phyloP scores from a whole-genome alignment of 2,888 invertebrate genomes.

The Lochmaea capreae region DNA sequence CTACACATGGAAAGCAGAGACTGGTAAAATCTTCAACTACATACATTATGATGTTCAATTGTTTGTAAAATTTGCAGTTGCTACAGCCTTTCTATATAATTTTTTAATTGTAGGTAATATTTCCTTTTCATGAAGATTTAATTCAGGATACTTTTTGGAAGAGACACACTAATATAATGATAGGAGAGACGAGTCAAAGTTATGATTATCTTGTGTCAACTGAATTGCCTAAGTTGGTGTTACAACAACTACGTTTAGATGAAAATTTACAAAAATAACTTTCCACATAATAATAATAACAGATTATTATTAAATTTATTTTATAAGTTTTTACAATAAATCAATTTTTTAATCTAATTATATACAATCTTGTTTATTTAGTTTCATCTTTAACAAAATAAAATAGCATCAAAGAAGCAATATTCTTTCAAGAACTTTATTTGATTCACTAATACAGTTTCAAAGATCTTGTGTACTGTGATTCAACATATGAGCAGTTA shows the following conservation, averaged over 20 bases:
- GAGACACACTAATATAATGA: constrained; percentile 74
- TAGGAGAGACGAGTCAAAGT: constrained; percentile 51
- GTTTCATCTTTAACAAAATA: no score
- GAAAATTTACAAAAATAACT: background rate
- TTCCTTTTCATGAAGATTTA: constrained; percentile 83
- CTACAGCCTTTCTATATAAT: background rate
- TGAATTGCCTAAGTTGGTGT: constrained; percentile 56
- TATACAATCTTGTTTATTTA: no score
- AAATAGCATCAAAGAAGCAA: no score
- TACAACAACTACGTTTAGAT: constrained; percentile 51
- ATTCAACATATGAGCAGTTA: constrained; percentile 1
- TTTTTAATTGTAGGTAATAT: constrained; percentile 64
- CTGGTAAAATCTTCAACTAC: constrained; percentile 48
- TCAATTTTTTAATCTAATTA: no score
- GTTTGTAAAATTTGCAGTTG: background rate
- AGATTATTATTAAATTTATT: background rate
- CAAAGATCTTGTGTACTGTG: background rate
- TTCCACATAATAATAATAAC: background rate
- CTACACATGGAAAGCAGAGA: constrained; percentile 65
- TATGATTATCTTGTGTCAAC: constrained; percentile 53
- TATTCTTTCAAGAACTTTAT: no score
- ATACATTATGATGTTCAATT: no score
- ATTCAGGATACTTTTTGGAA: constrained; percentile 90
- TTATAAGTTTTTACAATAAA: background rate
- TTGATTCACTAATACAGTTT: no score